These are phyloP conservation scores for Heliconius congener DNA, from an alignment of 1,140 invertebrate species.

Conservation along the genomic window DNA sequence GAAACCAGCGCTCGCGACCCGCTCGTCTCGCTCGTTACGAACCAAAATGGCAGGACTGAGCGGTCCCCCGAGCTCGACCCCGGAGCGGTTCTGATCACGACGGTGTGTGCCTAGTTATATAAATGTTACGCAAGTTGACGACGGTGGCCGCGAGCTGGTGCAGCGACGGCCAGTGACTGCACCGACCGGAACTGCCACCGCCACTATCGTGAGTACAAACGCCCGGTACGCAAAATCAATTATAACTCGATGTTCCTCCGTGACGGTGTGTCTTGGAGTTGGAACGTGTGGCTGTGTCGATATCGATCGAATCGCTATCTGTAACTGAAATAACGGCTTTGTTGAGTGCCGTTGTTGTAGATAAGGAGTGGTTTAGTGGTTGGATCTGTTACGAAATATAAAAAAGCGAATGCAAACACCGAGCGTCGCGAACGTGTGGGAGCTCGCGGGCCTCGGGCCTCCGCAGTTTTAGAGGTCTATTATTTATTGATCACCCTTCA, in stretches of 20 bases:
- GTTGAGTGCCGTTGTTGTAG: slow-evolving; percentile 42
- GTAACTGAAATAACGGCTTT: slow-evolving; percentile 51
- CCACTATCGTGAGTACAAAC: slow-evolving; percentile 62
- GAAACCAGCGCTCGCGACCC: slow-evolving; percentile 38
- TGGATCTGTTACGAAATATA: slow-evolving; percentile 31
- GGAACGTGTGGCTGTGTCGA: slow-evolving; percentile 55
- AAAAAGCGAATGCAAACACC: background rate
- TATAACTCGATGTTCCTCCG: slow-evolving; percentile 29
- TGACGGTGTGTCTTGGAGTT: slow-evolving; percentile 18
- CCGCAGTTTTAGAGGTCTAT: slow-evolving; percentile 26
- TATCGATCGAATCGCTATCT: slow-evolving; percentile 68
- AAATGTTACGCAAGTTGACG: slow-evolving; percentile 76
- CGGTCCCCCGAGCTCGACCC: slow-evolving; percentile 50
- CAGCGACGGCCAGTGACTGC: slow-evolving; percentile 49
- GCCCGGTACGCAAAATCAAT: slow-evolving; percentile 42
- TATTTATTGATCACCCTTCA: slow-evolving; percentile 56
- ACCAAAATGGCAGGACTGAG: slow-evolving; percentile 70
- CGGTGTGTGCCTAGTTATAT: slow-evolving; percentile 71
- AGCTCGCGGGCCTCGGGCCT: background rate
- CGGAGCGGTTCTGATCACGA: slow-evolving; percentile 54
- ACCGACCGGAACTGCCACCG: slow-evolving; percentile 47
- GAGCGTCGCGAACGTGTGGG: slow-evolving; percentile 46
- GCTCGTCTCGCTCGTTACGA: slow-evolving; percentile 44
- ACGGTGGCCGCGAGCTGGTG: slow-evolving; percentile 61
- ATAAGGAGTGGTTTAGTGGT: slow-evolving; percentile 32